A percentile compares a stretch with the other conserved stretches of the same genome.
phyloP scores from a whole-genome alignment of 2,888 invertebrate species.

The Napeogenes sylphis region DNA sequence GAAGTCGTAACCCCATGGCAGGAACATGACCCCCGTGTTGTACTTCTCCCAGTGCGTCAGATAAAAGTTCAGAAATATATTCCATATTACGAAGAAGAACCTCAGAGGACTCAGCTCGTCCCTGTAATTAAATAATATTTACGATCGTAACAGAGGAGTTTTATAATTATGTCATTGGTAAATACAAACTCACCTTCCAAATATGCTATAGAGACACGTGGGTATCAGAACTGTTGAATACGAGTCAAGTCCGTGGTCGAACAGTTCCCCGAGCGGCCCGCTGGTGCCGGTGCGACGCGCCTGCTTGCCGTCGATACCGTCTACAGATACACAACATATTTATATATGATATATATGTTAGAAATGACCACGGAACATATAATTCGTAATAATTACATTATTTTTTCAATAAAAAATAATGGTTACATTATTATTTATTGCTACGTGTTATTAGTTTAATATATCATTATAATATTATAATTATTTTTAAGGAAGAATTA shows the following conservation, averaged over 20 bases:
- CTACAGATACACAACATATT: slow-evolving; percentile 59
- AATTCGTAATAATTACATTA: too few species aligned
- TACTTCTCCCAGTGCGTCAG: slow-evolving; percentile 99
- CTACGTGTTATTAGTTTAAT: too few species aligned
- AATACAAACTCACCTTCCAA: slow-evolving; percentile 78
- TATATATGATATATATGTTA: too few species aligned
- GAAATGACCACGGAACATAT: too few species aligned
- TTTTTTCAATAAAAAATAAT: too few species aligned
- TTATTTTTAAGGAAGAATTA: too few species aligned
- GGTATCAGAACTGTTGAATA: slow-evolving; percentile 98
- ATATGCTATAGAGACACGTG: slow-evolving; percentile 94
- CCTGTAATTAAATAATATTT: slow-evolving; percentile 52
- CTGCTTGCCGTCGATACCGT: slow-evolving; percentile 99
- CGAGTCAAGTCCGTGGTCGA: slow-evolving; percentile 98
- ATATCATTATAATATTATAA: too few species aligned
- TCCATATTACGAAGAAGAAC: slow-evolving; percentile 94
- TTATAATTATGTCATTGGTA: too few species aligned
- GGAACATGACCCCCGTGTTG: slow-evolving; percentile 95
- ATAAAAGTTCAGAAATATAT: slow-evolving; percentile 96
- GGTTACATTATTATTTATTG: too few species aligned
- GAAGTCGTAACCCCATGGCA: slow-evolving; percentile 99
- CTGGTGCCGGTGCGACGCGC: slow-evolving; percentile 95
- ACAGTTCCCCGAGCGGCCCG: slow-evolving; percentile 97
- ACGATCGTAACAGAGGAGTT: background rate
- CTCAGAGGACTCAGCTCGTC: slow-evolving; percentile 87